phyloP scores from a whole-genome alignment of 1,140 invertebrate species.

The Drosophila navojoa region DNA sequence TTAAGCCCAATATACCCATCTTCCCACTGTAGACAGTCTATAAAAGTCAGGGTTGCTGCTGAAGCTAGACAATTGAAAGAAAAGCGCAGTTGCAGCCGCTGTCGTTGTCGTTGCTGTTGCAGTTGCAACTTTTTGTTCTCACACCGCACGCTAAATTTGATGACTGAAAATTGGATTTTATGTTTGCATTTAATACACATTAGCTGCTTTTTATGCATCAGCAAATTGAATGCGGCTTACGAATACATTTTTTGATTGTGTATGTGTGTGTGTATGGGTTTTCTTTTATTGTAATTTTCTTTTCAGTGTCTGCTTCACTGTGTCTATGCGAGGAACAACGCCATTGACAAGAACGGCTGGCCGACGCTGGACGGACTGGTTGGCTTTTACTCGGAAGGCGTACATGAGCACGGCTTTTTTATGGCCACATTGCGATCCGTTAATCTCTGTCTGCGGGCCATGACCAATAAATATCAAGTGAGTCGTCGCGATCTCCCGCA shows the following conservation, averaged over 20 bases:
- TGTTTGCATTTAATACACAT: conserved; percentile 77
- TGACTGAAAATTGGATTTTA: conserved; percentile 73
- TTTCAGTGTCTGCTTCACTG: conserved; percentile 81
- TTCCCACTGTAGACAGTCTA: neutral
- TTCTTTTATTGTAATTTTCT: conserved; percentile 3
- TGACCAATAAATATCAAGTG: conserved; percentile 83
- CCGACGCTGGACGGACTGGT: conserved; percentile 88
- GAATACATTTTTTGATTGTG: conserved; percentile 6
- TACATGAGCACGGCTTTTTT: conserved; percentile 88
- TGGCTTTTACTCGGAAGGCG: conserved; percentile 88
- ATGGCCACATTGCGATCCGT: conserved; percentile 88
- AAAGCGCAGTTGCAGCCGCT: conserved; percentile 54
- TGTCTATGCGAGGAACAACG: conserved; percentile 81
- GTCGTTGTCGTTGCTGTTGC: conserved; percentile 6
- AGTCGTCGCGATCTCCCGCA: conserved; percentile 82
- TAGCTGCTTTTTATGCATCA: conserved; percentile 80
- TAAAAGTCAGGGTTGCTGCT: conserved; percentile 70
- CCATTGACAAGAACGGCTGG: conserved; percentile 85
- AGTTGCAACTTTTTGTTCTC: conserved; percentile 55
- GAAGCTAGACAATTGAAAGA: conserved; percentile 74
- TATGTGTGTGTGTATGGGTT: neutral
- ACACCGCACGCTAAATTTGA: conserved; percentile 61
- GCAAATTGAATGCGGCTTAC: conserved; percentile 68
- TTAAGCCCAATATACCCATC: no score
- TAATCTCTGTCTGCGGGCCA: conserved; percentile 86